A percentile compares a stretch with the other conserved stretches of the same genome.
Conservation (phyloP, 2,888 invertebrate species). For the Cryptocephalus moraei region DNA sequence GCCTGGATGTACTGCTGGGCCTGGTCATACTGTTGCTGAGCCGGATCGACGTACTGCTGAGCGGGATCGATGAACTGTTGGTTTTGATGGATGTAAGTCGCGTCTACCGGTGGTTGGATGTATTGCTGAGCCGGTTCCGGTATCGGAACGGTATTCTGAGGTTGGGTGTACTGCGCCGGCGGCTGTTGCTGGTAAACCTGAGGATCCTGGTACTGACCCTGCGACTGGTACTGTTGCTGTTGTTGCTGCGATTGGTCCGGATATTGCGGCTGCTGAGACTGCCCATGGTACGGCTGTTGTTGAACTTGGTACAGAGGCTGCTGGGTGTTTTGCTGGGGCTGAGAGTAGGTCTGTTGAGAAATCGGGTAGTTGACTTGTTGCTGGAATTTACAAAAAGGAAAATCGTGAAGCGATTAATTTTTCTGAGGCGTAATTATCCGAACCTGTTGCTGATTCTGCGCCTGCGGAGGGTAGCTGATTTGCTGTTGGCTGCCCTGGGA, state of each 20-base stretch:
- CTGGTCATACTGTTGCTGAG: not conserved
- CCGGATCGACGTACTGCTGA: slow-evolving; percentile 6
- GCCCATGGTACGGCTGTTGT: slow-evolving; percentile 16
- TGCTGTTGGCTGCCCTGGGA: slow-evolving; percentile 17
- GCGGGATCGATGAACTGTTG: slow-evolving; percentile 23
- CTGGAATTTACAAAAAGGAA: not conserved
- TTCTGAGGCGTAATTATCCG: not conserved
- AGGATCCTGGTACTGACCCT: slow-evolving; percentile 12
- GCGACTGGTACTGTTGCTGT: slow-evolving; percentile 11
- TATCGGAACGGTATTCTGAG: too few species aligned
- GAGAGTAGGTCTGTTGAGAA: slow-evolving; percentile 4
- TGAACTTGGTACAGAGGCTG: slow-evolving; percentile 9
- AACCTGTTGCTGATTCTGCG: slow-evolving; percentile 2
- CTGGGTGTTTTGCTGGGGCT: slow-evolving; percentile 17
- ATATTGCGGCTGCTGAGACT: slow-evolving; percentile 21
- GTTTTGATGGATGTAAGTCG: slow-evolving; percentile 43
- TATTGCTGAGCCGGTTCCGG: slow-evolving; percentile 28
- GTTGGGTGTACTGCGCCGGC: slow-evolving; percentile 13
- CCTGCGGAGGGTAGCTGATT: slow-evolving; percentile 3
- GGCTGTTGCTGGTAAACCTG: slow-evolving; percentile 21
- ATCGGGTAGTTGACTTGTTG: not conserved
- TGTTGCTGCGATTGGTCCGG: slow-evolving; percentile 15
- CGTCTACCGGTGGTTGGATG: slow-evolving; percentile 44
- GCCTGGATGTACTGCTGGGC: slow-evolving; percentile 9
- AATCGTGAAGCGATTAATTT: not conserved